phyloP scores from a whole-genome alignment of 2,888 invertebrate species.

The Eledona agricola region DNA sequence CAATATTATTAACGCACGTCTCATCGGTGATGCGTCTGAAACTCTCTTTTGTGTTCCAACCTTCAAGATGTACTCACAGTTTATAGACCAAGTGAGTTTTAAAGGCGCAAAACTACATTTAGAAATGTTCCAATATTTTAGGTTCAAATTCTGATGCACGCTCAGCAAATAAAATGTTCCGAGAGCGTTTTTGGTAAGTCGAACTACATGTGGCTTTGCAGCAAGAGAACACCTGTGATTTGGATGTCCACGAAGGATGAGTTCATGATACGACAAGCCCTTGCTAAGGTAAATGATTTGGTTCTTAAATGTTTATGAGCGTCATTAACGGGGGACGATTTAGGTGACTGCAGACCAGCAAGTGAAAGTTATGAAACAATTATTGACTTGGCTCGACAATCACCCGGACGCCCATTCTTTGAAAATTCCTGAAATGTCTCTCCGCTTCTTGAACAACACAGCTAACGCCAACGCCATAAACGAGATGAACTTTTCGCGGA shows the following conservation, averaged over 20 bases:
- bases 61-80: conserved; percentile 43
- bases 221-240: conserved; percentile 47
- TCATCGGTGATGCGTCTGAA: conserved; percentile 9
- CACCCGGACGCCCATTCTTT: conserved; percentile 48
- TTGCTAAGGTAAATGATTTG: conserved; percentile 49
- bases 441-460: conserved; percentile 47
- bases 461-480: conserved; percentile 46
- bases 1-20: conserved; percentile 23
- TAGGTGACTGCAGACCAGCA: conserved; percentile 54
- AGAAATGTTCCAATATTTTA: conserved; percentile 36
- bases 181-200: conserved; percentile 48
- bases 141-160: conserved; percentile 56
- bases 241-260: conserved; percentile 55
- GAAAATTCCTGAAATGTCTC: conserved; percentile 54
- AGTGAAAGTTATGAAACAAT: conserved; percentile 51
- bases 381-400: conserved; percentile 51
- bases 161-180: conserved; percentile 51
- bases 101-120: neutral
- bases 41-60: conserved; percentile 8
- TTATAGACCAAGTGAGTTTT: conserved; percentile 46
- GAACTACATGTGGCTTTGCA: conserved; percentile 55
- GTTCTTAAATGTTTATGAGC: neutral
- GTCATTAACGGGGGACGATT: neutral
- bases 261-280: conserved; percentile 50
- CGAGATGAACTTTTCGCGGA: conserved; percentile 46